Evolutionary conservation across 2,113 vertebrate species (phyloP).

Genomic region (Oncorhynchus mykiss): DNA sequence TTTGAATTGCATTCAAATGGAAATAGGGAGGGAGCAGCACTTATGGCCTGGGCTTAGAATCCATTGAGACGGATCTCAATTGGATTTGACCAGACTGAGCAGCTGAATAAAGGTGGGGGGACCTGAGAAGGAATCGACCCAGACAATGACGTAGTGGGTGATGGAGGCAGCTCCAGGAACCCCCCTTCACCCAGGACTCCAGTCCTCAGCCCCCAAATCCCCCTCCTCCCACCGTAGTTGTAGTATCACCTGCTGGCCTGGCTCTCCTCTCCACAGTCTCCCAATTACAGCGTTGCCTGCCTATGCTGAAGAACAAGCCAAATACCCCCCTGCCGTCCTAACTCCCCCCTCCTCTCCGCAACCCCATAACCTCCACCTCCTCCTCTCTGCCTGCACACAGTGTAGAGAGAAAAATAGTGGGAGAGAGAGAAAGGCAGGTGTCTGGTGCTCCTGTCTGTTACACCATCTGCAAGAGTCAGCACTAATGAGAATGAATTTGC

Average conservation of each 20-base stretch:
- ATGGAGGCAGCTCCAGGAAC: slow-evolving; percentile 29
- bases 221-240: slow-evolving; percentile 44
- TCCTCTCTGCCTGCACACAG: too few relatives aligned
- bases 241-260: not conserved
- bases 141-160: slow-evolving; percentile 56
- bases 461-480: slow-evolving; percentile 31
- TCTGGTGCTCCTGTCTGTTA: slow-evolving; percentile 40
- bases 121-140: slow-evolving; percentile 42
- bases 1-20: slow-evolving; percentile 60
- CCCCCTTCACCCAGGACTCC: not conserved
- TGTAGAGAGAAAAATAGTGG: too few relatives aligned
- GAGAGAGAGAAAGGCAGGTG: slow-evolving; percentile 29
- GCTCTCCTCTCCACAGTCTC: slow-evolving; percentile 17
- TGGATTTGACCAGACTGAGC: slow-evolving; percentile 52
- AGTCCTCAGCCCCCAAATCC: not conserved
- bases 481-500: slow-evolving; percentile 56
- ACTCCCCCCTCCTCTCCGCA: too few relatives aligned
- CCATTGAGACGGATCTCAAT: slow-evolving; percentile 53
- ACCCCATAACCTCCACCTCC: too few relatives aligned
- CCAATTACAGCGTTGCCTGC: slow-evolving; percentile 64
- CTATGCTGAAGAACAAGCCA: slow-evolving; percentile 28
- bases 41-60: slow-evolving; percentile 40
- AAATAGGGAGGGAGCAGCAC: slow-evolving; percentile 45
- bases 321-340: not conserved
- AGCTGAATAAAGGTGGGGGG: slow-evolving; percentile 34